Evolutionary conservation across 2,113 vertebrate genomes (phyloP).

Genomic region (Scomber japonicus): DNA sequence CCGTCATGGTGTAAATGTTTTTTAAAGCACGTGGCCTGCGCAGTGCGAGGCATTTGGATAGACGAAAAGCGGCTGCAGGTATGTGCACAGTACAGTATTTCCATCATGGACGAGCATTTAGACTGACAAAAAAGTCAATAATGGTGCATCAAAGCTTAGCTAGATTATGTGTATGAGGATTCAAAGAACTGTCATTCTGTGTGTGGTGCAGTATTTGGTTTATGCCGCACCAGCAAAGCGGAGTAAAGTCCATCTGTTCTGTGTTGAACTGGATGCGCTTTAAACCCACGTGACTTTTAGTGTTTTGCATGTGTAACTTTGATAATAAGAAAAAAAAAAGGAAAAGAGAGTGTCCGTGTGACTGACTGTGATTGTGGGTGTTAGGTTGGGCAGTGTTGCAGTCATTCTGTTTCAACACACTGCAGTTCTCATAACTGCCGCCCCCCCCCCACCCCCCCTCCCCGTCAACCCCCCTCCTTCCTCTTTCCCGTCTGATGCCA

Average conservation of each 20-base stretch:
- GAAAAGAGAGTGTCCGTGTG: conserved; percentile 60
- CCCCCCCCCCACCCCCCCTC: conserved; percentile 5
- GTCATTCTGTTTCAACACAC: conserved; percentile 81
- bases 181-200: not conserved
- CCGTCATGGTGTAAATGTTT: conserved; percentile 64
- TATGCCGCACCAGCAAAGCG: not conserved
- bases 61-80: conserved; percentile 37
- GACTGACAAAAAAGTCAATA: not conserved
- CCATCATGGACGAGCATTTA: not conserved
- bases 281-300: conserved; percentile 38
- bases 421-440: conserved; percentile 80
- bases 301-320: conserved; percentile 18
- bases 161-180: not conserved
- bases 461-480: conserved; percentile 53
- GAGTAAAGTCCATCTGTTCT: not conserved
- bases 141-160: not conserved
- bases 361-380: conserved; percentile 57
- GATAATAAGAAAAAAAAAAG: conserved; percentile 66
- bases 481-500: conserved; percentile 77
- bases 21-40: conserved; percentile 59
- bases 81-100: conserved; percentile 13
- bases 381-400: conserved; percentile 68
- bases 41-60: not conserved
- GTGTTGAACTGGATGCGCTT: conserved; percentile 10
- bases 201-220: not conserved